Conservation (phyloP, 2,113 vertebrate genomes). For the Carassius carassius region DNA sequence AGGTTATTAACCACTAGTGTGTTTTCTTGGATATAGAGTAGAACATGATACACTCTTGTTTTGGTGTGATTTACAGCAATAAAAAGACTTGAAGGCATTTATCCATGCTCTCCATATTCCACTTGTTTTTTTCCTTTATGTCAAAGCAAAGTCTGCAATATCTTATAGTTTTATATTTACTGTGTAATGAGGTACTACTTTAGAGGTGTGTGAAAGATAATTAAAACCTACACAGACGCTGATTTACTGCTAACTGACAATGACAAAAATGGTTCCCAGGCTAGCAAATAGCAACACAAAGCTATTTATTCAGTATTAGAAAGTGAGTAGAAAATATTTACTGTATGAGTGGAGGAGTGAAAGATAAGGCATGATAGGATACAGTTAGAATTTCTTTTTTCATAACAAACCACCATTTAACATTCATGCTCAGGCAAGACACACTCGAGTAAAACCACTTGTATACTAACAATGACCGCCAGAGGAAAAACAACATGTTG, state of each 20-base stretch:
- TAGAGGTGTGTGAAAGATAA: conserved; percentile 17
- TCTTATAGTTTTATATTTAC: not conserved
- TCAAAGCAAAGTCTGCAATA: not conserved
- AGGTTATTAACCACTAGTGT: conserved; percentile 26
- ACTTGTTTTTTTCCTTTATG: not conserved
- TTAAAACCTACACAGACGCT: not conserved
- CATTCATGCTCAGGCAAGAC: conserved; percentile 49
- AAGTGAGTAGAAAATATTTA: conserved; percentile 45
- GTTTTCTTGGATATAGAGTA: conserved; percentile 19
- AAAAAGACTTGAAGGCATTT: conserved; percentile 26
- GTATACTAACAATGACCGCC: not conserved
- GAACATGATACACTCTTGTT: conserved; percentile 13
- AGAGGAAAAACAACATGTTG: not conserved
- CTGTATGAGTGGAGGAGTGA: not conserved
- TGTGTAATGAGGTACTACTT: conserved; percentile 4
- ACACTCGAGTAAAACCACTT: conserved; percentile 21
- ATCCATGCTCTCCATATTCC: conserved; percentile 15
- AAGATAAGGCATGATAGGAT: not conserved
- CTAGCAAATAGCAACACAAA: conserved; percentile 33
- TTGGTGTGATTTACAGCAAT: conserved; percentile 41
- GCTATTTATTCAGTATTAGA: conserved; percentile 44
- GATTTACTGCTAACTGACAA: not conserved
- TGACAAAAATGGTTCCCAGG: conserved; percentile 53
- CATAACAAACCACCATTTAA: conserved; percentile 14
- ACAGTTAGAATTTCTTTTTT: not conserved